These are phyloP conservation scores for Apodemia zela DNA, from an alignment of 2,888 invertebrate species.

Conservation along the genomic window DNA sequence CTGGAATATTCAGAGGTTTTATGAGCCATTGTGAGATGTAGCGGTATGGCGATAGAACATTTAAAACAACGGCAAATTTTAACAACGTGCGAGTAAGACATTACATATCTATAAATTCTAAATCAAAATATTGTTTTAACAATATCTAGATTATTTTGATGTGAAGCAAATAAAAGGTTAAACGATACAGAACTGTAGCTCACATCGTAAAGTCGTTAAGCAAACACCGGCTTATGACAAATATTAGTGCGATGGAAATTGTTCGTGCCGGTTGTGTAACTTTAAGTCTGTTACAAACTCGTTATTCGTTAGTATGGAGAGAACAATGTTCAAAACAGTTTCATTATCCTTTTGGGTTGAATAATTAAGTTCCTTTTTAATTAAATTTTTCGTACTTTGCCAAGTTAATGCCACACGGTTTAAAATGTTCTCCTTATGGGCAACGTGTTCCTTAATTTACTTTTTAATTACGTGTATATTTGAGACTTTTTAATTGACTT, in stretches of 20 bases:
- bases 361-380: neutral
- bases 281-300: conserved; percentile 15
- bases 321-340: neutral
- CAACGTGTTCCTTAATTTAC: neutral
- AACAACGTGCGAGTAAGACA: no score
- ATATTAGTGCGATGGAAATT: conserved; percentile 8
- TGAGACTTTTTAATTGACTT: no score
- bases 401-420: neutral
- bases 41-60: no score
- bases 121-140: no score
- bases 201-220: neutral
- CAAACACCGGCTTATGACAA: neutral
- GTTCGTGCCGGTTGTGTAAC: conserved; percentile 3
- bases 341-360: conserved; percentile 5
- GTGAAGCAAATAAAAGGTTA: neutral
- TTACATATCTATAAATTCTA: no score
- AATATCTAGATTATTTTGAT: neutral
- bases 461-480: neutral
- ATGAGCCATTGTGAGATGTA: no score
- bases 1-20: no score
- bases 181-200: neutral
- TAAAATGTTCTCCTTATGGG: neutral
- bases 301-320: conserved; percentile 1
- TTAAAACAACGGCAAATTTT: no score
- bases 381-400: neutral